Evolutionary conservation across 2,888 invertebrate species (phyloP), one percentile per base, ranked within the genome.

Genomic region (Ormyrus thymus): DNA sequence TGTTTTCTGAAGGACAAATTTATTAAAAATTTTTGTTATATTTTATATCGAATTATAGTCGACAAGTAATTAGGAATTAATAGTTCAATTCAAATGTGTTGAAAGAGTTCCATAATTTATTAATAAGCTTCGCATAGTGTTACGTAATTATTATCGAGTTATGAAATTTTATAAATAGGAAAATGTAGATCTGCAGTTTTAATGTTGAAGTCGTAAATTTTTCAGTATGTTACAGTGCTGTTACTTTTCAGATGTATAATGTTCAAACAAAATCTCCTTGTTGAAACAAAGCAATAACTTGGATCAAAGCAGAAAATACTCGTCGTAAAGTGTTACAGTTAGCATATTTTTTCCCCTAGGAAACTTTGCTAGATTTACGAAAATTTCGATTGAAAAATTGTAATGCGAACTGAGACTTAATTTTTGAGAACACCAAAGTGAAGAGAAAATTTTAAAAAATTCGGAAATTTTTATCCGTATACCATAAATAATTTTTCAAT

Each of bases 291-390:
- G 65, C 65, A 77, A 72, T 66, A 77, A 66, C 6, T 62, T 64
- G 70, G 58, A 58, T 46, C 56, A 46, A 43, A 48, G 4, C 13
- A 56, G 29, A 15, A 53, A 43, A 7, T 56, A 70, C 55, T 11
- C 6, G 43, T 64, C 62, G 53, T n/a, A 48, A 59, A 64, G 43
- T 11, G 46, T 53, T 45, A 48, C 29, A 64, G 53, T 46, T 13
- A 51, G n/a, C 45, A 58, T 53, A 59, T 43, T 45, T 9, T 10
- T 77, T 50, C 10, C 69, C 51, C 59, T 77, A 77, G 58, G 53
- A 53, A 72, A 77, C 3, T 61, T 50, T 72, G 65, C 71, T 71
- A 77, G 77, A 71, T 59, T 71, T 77, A 77, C 58, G 71, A 53
- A 46, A 62, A 64, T 61, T 76, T 58, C 29, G 29, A 29, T 29